Evolutionary conservation across 2,113 vertebrate species (phyloP).

Genomic region (Dipodomys ordii): DNA sequence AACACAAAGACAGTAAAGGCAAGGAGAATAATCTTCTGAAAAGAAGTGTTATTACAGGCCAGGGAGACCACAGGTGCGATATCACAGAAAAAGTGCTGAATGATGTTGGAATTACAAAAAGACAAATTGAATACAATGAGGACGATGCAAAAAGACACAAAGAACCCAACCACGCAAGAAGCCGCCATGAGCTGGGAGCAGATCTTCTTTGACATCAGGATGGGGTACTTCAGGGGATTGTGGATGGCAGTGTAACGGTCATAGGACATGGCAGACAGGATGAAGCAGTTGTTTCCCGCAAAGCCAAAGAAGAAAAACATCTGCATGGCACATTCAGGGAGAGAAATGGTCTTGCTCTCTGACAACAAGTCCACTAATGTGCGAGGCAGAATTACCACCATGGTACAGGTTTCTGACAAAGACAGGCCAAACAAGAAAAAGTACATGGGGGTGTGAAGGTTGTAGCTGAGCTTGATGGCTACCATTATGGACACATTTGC

Average conservation of each 20-base stretch:
- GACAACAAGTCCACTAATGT: constrained; percentile 63
- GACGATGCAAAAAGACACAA: constrained; percentile 11
- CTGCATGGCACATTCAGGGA: constrained; percentile 68
- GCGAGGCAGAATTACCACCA: constrained; percentile 56
- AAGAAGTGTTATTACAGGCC: constrained; percentile 53
- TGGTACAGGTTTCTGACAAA: constrained; percentile 69
- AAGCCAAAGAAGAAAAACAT: constrained; percentile 73
- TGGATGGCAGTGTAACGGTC: constrained; percentile 48
- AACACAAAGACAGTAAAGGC: constrained; percentile 47
- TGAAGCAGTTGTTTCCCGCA: constrained; percentile 69
- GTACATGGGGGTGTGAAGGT: constrained; percentile 56
- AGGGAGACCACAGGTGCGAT: constrained; percentile 52
- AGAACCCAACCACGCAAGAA: constrained; percentile 30
- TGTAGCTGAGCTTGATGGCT: constrained; percentile 42
- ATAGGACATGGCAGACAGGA: constrained; percentile 69
- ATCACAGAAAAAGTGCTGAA: constrained; percentile 67
- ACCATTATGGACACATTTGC: constrained; percentile 56
- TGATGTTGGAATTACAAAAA: constrained; percentile 47
- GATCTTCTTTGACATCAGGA: constrained; percentile 41
- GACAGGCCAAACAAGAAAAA: constrained; percentile 62
- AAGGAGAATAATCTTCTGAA: constrained; percentile 44
- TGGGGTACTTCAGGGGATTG: constrained; percentile 54
- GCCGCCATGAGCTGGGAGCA: constrained; percentile 19
- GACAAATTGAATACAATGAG: constrained; percentile 48
- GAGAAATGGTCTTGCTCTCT: constrained; percentile 57